These are phyloP conservation scores for Pemphredon lugubris DNA, from an alignment of 2,888 invertebrate species.

Conservation along the genomic window DNA sequence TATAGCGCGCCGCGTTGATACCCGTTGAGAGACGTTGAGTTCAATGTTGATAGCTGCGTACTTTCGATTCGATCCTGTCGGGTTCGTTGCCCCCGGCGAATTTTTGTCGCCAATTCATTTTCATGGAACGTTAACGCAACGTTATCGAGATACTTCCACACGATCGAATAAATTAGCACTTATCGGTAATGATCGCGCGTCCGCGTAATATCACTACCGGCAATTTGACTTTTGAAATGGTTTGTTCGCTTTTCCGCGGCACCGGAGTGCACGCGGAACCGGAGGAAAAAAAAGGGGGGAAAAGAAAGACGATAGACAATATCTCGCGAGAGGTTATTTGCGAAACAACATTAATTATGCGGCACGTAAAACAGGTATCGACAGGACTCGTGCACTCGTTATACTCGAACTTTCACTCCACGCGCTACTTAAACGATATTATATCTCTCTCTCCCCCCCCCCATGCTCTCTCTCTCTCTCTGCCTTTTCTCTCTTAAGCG, in stretches of 20 bases:
- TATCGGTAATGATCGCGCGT: constrained; percentile 13
- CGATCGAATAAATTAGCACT: constrained; percentile 10
- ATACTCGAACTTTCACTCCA: constrained; percentile 72
- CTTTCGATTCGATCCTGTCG: too few relatives aligned
- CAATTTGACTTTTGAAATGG: neutral
- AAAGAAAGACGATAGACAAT: constrained; percentile 8
- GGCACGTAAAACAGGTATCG: constrained; percentile 59
- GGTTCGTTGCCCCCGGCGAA: too few relatives aligned
- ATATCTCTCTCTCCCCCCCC: constrained; percentile 45
- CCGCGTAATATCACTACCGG: constrained; percentile 9
- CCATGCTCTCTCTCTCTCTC: constrained; percentile 9
- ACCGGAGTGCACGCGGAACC: neutral
- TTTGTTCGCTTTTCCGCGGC: constrained; percentile 1
- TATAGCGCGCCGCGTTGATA: too few relatives aligned
- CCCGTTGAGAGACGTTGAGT: too few relatives aligned
- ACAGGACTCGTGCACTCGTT: constrained; percentile 56
- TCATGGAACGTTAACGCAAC: constrained; percentile 1
- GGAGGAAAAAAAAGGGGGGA: neutral
- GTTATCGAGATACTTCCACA: constrained; percentile 26
- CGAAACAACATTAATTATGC: constrained; percentile 60
- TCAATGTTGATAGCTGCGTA: too few relatives aligned
- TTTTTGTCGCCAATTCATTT: neutral
- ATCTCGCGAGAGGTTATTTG: constrained; percentile 37
- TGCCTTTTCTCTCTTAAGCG: constrained; percentile 28
- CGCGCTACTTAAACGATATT: constrained; percentile 69